Evolutionary conservation across 2,888 invertebrate species (phyloP).

Genomic region (Epicampocera succincta): DNA sequence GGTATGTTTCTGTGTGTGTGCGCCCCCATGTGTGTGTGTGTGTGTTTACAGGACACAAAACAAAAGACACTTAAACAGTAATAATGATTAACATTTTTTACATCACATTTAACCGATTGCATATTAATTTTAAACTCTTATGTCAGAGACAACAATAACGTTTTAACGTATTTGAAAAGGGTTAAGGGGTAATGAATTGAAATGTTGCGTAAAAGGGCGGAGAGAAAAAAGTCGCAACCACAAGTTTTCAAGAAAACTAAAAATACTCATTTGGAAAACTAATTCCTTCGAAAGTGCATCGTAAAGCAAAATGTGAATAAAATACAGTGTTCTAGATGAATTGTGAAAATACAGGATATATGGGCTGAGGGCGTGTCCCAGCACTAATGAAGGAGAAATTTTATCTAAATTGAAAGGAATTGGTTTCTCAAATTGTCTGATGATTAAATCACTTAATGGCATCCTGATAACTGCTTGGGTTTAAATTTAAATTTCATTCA

Average conservation of each 20-base stretch:
- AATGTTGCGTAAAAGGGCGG: not conserved
- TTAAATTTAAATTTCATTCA: too few relatives aligned
- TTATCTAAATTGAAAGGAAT: too few relatives aligned
- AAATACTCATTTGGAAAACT: not conserved
- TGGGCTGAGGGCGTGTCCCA: too few relatives aligned
- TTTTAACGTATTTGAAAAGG: constrained; percentile 17
- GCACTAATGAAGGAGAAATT: too few relatives aligned
- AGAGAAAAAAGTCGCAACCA: not conserved
- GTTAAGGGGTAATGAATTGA: constrained; percentile 48
- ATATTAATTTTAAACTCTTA: constrained; percentile 54
- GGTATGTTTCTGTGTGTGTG: constrained; percentile 32
- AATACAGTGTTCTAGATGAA: too few relatives aligned
- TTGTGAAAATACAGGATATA: too few relatives aligned
- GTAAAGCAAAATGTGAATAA: too few relatives aligned
- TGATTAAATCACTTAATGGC: too few relatives aligned
- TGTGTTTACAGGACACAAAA: constrained; percentile 1
- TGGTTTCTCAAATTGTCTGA: too few relatives aligned
- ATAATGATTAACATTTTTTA: constrained; percentile 71
- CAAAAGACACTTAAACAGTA: constrained; percentile 5
- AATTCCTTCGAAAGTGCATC: too few relatives aligned
- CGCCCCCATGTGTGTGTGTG: too few relatives aligned
- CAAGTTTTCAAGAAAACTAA: not conserved
- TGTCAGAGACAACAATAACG: constrained; percentile 27
- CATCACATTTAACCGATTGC: constrained; percentile 78
- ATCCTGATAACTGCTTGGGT: too few relatives aligned